Conservation (phyloP, 1,140 invertebrate genomes). For the Helicoverpa zea region DNA sequence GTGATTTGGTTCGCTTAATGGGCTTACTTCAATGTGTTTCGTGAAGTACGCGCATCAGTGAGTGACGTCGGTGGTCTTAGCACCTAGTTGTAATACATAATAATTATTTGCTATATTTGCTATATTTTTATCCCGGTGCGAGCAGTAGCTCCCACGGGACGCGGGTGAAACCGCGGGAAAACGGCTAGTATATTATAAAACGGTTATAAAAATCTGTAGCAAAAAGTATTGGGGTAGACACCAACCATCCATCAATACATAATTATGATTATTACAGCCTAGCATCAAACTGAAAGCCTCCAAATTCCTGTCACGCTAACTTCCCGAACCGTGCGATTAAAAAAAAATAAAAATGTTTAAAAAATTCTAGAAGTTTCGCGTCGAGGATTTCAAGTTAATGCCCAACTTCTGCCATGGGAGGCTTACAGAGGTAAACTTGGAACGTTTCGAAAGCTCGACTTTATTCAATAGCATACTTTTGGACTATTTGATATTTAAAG, state of each 20-base stretch:
- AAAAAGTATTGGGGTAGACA: neutral
- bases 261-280: neutral
- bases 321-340: conserved; percentile 63
- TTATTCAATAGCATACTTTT: conserved; percentile 71
- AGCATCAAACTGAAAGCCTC: conserved; percentile 56
- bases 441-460: conserved; percentile 66
- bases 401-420: conserved; percentile 65
- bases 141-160: no score
- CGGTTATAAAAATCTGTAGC: neutral
- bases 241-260: neutral
- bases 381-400: conserved; percentile 64
- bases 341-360: conserved; percentile 71
- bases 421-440: conserved; percentile 69
- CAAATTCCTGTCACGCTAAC: conserved; percentile 69
- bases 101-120: no score
- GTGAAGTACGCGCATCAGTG: conserved; percentile 52
- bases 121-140: no score
- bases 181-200: no score
- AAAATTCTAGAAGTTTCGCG: conserved; percentile 70
- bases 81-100: no score
- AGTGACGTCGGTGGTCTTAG: neutral
- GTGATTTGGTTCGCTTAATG: conserved; percentile 70
- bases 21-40: conserved; percentile 60
- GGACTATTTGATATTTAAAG: conserved; percentile 64
- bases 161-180: no score